Evolutionary conservation across 2,888 invertebrate genomes (phyloP).

Genomic region (Callosobruchus maculatus): DNA sequence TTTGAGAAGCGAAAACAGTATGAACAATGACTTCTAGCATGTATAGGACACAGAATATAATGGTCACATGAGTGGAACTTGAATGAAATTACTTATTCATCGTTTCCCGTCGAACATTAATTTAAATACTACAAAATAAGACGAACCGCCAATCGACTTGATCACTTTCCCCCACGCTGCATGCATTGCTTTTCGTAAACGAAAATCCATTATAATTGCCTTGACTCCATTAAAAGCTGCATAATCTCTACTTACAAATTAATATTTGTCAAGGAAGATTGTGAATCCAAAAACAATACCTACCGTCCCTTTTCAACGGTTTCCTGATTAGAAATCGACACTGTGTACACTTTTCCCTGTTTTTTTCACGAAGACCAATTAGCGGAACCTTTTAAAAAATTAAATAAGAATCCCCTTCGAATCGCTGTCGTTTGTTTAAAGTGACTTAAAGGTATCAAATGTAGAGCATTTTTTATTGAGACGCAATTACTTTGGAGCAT

Average conservation of each 20-base stretch:
- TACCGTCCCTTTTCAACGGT: slow-evolving; percentile 28
- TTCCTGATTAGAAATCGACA: slow-evolving; percentile 32
- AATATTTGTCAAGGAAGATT: slow-evolving; percentile 13
- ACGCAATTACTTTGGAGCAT: slow-evolving; percentile 42
- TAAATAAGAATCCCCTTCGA: slow-evolving; percentile 25
- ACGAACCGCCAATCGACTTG: no score
- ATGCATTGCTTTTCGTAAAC: background rate
- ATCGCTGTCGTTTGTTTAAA: slow-evolving; percentile 25
- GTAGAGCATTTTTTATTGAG: slow-evolving; percentile 35
- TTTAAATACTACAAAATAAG: no score
- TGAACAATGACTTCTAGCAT: no score
- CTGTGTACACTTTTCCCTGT: slow-evolving; percentile 30
- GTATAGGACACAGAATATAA: no score
- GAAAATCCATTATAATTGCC: slow-evolving; percentile 25
- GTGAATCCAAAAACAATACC: slow-evolving; percentile 25
- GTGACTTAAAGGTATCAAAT: slow-evolving; percentile 33
- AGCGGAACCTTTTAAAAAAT: slow-evolving; percentile 28
- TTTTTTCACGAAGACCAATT: slow-evolving; percentile 32
- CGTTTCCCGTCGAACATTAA: no score
- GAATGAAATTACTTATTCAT: no score
- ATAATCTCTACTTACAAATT: slow-evolving; percentile 17
- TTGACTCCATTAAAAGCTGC: slow-evolving; percentile 18
- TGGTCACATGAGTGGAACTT: no score
- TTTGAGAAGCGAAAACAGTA: no score
- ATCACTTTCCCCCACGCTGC: no score